Evolutionary conservation across 2,888 invertebrate genomes (phyloP).

Genomic region (Campoplex nolae): DNA sequence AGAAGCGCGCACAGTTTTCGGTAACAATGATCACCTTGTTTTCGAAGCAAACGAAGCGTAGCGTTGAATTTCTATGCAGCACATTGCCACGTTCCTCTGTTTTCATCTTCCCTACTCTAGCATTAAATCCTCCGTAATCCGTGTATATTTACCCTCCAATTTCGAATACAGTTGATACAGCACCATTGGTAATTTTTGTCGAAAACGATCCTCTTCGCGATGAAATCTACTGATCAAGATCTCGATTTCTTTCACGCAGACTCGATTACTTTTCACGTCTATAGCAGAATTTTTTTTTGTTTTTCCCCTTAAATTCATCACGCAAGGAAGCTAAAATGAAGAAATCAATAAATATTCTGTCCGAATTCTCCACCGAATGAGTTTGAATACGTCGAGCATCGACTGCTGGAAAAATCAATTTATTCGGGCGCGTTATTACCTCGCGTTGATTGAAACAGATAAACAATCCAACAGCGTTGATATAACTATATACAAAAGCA

Average conservation of each 20-base stretch:
- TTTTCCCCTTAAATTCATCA: background rate
- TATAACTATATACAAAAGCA: background rate
- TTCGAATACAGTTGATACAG: background rate
- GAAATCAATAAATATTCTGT: background rate
- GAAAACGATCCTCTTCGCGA: background rate
- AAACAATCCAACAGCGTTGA: background rate
- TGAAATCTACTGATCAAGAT: background rate
- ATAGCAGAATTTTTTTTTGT: too few species aligned
- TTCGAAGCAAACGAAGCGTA: slow-evolving; percentile 63
- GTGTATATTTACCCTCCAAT: background rate
- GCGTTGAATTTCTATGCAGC: slow-evolving; percentile 11
- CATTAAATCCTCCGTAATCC: slow-evolving; percentile 28
- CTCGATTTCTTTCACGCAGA: too few species aligned
- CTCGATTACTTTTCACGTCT: too few species aligned
- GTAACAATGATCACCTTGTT: slow-evolving; percentile 68
- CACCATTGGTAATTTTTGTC: background rate
- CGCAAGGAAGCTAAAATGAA: background rate
- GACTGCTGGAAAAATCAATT: background rate
- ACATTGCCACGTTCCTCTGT: slow-evolving; percentile 8
- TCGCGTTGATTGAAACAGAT: background rate
- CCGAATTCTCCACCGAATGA: too few species aligned
- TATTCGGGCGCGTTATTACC: background rate
- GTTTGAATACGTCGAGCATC: background rate
- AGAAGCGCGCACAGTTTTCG: slow-evolving; percentile 54
- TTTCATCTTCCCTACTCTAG: slow-evolving; percentile 40